phyloP scores from a whole-genome alignment of 2,888 invertebrate genomes.

The Cremastinae sp. region DNA sequence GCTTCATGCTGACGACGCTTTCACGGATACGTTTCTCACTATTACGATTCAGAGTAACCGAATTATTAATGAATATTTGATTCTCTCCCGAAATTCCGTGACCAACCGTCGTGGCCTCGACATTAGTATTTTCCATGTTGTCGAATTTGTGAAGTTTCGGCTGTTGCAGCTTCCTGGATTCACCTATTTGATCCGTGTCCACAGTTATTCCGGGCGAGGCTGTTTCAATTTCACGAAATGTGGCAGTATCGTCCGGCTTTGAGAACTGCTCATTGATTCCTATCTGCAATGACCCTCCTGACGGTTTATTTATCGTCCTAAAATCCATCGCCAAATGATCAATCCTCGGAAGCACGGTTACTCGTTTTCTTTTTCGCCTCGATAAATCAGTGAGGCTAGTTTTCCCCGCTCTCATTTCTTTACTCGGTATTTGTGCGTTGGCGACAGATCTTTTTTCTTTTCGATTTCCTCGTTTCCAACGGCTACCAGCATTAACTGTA shows the following conservation, averaged over 20 bases:
- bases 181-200: background rate
- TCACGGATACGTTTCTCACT: conserved; percentile 17
- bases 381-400: background rate
- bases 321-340: background rate
- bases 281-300: background rate
- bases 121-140: conserved; percentile 9
- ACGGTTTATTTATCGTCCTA: background rate
- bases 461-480: conserved; percentile 3
- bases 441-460: background rate
- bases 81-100: conserved; percentile 14
- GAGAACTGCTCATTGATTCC: no score
- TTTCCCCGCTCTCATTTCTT: background rate
- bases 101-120: background rate
- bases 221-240: no score
- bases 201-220: no score
- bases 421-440: background rate
- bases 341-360: background rate
- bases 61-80: conserved; percentile 41
- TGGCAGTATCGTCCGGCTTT: no score
- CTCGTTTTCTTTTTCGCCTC: background rate
- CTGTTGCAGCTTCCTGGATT: conserved; percentile 1
- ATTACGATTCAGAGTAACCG: conserved; percentile 13
- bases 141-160: conserved; percentile 11
- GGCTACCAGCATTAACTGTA: background rate
- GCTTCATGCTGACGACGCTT: conserved; percentile 45